A percentile compares a stretch with the other conserved stretches of the same genome.
These are phyloP conservation scores for Euglossa dilemma DNA, from an alignment of 1,140 invertebrate genomes.

Conservation along the genomic window DNA sequence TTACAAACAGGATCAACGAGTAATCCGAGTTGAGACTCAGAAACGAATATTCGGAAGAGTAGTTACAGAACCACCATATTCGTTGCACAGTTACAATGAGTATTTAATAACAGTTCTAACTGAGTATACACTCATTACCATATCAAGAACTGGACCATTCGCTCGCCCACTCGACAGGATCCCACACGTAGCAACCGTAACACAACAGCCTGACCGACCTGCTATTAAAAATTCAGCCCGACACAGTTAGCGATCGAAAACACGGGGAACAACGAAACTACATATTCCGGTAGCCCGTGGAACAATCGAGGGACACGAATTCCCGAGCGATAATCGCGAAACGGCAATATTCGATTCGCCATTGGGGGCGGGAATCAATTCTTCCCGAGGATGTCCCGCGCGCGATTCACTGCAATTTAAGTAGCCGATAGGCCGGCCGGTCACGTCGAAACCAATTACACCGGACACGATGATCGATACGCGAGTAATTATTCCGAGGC, in stretches of 20 bases:
- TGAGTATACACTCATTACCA: too few species aligned
- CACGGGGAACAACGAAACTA: not conserved
- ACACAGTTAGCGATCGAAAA: not conserved
- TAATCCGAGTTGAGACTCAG: too few species aligned
- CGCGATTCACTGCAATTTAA: constrained; percentile 48
- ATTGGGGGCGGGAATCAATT: constrained; percentile 26
- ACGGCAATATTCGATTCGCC: constrained; percentile 14
- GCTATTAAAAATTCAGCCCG: too few species aligned
- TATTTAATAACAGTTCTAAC: too few species aligned
- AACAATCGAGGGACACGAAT: not conserved
- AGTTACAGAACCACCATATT: too few species aligned
- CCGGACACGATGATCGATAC: constrained; percentile 70
- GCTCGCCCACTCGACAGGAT: too few species aligned
- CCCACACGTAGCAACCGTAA: too few species aligned
- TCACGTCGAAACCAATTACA: constrained; percentile 65
- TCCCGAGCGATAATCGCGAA: constrained; percentile 14
- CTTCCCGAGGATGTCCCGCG: constrained; percentile 13
- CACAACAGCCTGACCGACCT: too few species aligned
- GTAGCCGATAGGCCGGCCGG: constrained; percentile 53
- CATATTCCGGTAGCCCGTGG: not conserved
- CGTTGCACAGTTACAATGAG: too few species aligned
- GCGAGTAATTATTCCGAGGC: constrained; percentile 68
- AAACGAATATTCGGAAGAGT: too few species aligned
- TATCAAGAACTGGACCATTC: too few species aligned
- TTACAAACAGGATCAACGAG: too few species aligned